Evolutionary conservation across 2,888 invertebrate genomes (phyloP).

Genomic region (Zootermopsis nevadensis): DNA sequence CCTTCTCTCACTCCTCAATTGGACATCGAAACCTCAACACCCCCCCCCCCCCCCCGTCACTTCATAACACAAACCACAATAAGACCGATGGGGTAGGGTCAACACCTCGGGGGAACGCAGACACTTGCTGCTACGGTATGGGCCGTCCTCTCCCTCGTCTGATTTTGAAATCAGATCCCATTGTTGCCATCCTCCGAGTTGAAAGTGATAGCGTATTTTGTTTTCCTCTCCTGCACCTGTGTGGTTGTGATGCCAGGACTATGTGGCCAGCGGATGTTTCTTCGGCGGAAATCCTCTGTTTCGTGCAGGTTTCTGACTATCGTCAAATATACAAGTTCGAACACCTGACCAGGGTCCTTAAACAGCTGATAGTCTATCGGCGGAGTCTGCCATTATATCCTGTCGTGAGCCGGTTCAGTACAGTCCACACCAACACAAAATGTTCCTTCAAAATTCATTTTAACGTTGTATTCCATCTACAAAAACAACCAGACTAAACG

Average conservation of each 20-base stretch:
- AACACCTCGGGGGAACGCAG: neutral
- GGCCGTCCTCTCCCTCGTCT: neutral
- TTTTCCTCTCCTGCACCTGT: neutral
- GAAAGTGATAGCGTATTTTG: neutral
- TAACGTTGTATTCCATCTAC: too few species aligned
- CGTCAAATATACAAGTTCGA: too few species aligned
- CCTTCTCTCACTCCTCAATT: neutral
- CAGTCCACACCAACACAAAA: too few species aligned
- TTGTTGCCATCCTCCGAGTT: neutral
- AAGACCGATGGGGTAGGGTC: neutral
- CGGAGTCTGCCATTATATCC: too few species aligned
- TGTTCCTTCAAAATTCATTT: too few species aligned
- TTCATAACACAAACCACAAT: neutral
- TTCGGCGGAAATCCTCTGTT: neutral
- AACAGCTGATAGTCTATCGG: too few species aligned
- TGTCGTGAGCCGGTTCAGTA: too few species aligned
- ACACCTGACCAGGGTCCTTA: too few species aligned
- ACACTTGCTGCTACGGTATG: slow-evolving; percentile 4
- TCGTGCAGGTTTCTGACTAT: too few species aligned
- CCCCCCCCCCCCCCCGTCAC: neutral
- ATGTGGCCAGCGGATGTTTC: neutral
- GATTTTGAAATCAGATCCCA: slow-evolving; percentile 7
- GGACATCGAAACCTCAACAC: neutral
- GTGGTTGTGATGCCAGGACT: neutral
- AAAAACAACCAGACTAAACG: too few species aligned